A percentile compares a stretch with the other conserved stretches of the same genome.
Evolutionary conservation across 1,140 invertebrate genomes (phyloP).

Genomic region (Zaprionus lachaisei): DNA sequence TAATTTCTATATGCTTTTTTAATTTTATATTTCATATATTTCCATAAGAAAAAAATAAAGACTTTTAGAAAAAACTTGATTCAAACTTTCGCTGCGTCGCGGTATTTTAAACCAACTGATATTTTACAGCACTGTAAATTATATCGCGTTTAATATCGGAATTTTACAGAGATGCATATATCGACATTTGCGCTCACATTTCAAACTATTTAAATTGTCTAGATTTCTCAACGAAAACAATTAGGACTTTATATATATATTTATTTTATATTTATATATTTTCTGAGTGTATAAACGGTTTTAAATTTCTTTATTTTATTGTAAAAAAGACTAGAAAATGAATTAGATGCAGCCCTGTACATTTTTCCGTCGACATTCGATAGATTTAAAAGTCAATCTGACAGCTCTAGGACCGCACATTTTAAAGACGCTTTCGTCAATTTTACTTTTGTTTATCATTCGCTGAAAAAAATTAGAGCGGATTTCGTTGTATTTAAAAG

Average conservation of each 20-base stretch:
- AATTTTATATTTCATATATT: slow-evolving; percentile 20
- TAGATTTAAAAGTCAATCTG: not conserved
- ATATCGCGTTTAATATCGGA: not conserved
- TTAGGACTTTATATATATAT: not conserved
- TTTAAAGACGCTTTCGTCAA: not conserved
- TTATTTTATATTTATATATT: no score
- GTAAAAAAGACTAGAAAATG: not conserved
- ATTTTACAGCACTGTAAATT: slow-evolving; percentile 1
- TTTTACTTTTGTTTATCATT: not conserved
- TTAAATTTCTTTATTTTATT: not conserved
- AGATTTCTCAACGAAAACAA: not conserved
- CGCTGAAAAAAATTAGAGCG: not conserved
- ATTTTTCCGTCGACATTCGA: not conserved
- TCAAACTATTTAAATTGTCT: not conserved
- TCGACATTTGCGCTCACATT: not conserved
- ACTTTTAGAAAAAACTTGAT: not conserved
- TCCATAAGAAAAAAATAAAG: slow-evolving; percentile 1
- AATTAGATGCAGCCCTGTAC: not conserved
- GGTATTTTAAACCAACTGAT: not conserved
- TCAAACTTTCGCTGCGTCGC: slow-evolving; percentile 4
- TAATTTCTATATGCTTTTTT: not conserved
- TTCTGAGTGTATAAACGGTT: not conserved
- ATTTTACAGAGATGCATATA: not conserved
- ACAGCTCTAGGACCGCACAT: not conserved
- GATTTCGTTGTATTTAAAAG: not conserved